Evolutionary conservation across 1,140 invertebrate species (phyloP).

Genomic region (Drosophila tsacasi): DNA sequence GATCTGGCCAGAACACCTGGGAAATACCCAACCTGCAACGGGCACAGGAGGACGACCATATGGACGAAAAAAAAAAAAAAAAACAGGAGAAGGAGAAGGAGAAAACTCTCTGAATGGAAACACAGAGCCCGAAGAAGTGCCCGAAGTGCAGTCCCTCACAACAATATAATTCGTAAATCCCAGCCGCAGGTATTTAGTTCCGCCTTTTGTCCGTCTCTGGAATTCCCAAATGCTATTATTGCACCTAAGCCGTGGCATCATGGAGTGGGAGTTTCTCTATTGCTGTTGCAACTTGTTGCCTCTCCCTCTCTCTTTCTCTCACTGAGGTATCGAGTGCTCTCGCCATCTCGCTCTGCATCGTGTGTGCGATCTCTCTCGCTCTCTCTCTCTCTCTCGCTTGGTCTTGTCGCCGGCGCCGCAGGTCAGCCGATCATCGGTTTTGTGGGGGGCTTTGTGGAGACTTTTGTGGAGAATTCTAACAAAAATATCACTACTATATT

Average conservation of each 20-base stretch:
- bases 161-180: conserved; percentile 79
- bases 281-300: conserved; percentile 14
- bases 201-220: conserved; percentile 76
- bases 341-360: conserved; percentile 36
- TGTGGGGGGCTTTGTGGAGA: background rate
- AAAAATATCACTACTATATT: background rate
- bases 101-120: conserved; percentile 32
- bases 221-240: conserved; percentile 84
- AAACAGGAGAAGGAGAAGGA: background rate
- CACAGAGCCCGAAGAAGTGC: conserved; percentile 1
- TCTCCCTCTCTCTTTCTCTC: background rate
- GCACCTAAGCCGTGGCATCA: conserved; percentile 71
- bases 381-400: conserved; percentile 1
- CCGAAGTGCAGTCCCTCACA: conserved; percentile 30
- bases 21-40: conserved; percentile 57
- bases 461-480: background rate
- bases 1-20: conserved; percentile 44
- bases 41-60: conserved; percentile 31
- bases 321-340: background rate
- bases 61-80: conserved; percentile 25
- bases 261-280: conserved; percentile 21
- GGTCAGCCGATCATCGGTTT: conserved; percentile 43
- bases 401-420: conserved; percentile 73
- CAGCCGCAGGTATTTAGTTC: conserved; percentile 83
- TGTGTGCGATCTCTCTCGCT: background rate